A percentile compares a stretch with the other conserved stretches of the same genome.
These are phyloP conservation scores for Catajapyx aquilonaris DNA, from an alignment of 1,140 invertebrate genomes.

Conservation along the genomic window DNA sequence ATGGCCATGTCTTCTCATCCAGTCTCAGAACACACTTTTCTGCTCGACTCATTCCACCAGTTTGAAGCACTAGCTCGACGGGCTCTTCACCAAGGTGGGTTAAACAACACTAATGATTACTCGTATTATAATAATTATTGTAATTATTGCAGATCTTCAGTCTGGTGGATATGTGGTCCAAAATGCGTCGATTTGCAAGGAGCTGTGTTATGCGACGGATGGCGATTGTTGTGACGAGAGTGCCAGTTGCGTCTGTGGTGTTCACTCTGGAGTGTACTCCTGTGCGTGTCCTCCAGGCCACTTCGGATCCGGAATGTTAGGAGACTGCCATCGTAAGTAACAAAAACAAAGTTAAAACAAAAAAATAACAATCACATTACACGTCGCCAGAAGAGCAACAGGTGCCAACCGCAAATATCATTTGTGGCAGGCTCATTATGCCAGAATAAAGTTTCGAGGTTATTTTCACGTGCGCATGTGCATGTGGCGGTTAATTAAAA, in stretches of 20 bases:
- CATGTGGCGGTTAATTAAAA: too few species aligned
- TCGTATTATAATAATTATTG: background rate
- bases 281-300: conserved; percentile 41
- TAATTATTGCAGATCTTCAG: conserved; percentile 32
- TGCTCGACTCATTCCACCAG: conserved; percentile 45
- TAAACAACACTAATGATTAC: conserved; percentile 3
- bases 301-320: conserved; percentile 37
- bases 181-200: conserved; percentile 25
- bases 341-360: too few species aligned
- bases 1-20: conserved; percentile 41
- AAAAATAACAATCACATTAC: too few species aligned
- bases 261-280: conserved; percentile 39
- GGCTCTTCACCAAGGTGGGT: conserved; percentile 40
- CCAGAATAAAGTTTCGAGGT: too few species aligned
- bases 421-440: too few species aligned
- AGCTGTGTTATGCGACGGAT: conserved; percentile 24
- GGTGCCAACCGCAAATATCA: too few species aligned
- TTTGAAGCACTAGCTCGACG: conserved; percentile 44
- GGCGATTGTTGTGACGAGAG: conserved; percentile 32
- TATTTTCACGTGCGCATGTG: too few species aligned
- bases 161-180: conserved; percentile 32
- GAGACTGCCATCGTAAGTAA: conserved; percentile 34
- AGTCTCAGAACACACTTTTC: conserved; percentile 37
- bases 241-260: conserved; percentile 41
- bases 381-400: too few species aligned